Percentiles rank a stretch among this genome's conserved stretches.
Conservation (phyloP, 2,113 vertebrate species). For the Cyphomyrus plagiostoma region DNA sequence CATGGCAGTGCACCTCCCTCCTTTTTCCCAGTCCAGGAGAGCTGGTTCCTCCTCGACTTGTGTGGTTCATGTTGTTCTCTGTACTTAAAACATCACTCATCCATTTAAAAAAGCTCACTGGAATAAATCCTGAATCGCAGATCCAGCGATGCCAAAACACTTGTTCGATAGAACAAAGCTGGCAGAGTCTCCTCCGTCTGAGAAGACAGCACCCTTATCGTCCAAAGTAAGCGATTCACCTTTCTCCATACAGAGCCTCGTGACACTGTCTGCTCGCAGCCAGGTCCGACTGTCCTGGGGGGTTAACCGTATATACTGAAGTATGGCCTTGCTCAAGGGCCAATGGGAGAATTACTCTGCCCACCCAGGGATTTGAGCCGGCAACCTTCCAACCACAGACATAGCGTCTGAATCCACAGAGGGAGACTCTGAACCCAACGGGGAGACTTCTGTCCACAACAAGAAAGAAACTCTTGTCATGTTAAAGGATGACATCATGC, state of each 20-base stretch:
- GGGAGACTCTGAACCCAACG: neutral
- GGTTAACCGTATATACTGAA: neutral
- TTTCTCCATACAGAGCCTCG: neutral
- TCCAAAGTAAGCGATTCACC: neutral
- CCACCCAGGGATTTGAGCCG: neutral
- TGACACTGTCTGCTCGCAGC: neutral
- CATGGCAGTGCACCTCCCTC: neutral
- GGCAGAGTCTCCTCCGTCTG: neutral
- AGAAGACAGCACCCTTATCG: neutral
- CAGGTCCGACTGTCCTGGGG: neutral
- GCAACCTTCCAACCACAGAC: neutral
- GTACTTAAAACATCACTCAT: neutral
- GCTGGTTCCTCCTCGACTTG: neutral
- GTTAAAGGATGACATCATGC: neutral
- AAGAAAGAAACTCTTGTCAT: neutral
- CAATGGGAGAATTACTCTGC: neutral
- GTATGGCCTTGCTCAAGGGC: neutral
- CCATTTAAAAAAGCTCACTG: neutral
- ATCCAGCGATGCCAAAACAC: neutral
- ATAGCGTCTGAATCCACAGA: neutral
- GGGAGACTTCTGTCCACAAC: neutral
- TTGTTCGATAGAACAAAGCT: neutral
- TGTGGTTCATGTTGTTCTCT: neutral
- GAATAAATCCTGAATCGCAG: slow-evolving; percentile 5
- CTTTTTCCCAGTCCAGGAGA: neutral